Evolutionary conservation across 2,888 invertebrate genomes (phyloP), one percentile per base, ranked within the genome.

Genomic region (Entomobrya proxima): DNA sequence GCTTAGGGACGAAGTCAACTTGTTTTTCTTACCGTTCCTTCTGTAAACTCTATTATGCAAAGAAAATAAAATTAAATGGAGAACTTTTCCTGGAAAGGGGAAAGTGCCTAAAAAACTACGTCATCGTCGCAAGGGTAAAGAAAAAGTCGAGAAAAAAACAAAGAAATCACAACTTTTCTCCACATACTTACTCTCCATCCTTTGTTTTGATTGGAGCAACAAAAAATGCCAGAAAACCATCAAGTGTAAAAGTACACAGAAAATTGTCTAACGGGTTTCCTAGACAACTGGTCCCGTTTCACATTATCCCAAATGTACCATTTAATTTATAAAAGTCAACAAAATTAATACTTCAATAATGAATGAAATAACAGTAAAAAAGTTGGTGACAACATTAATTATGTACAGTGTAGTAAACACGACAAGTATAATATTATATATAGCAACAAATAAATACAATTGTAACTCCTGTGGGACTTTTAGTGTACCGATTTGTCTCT

Each of bases 21-120:
- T 77, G 77, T 77, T 77, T 77, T 77, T 44, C 77, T 55, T 77
- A n/a, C 61, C 44, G 40, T 37, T 40, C 4, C 77, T 44, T 37
- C 61, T 77, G 55, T 61, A 77, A 77, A 77, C 77, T 61, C 61
- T 37, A 77, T 77, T 77, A 77, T 77, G 77, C 77, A 77, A 77
- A 77, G 77, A 61, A 77, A 77, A 77, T 77, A 77, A 61, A 24
- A 27, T 21, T 40, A 77, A 77, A 77, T 61, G 37, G 40, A 55
- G 77, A 76, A 74, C 61, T 61, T 61, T 61, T 32, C 61, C 40
- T 64, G 37, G 27, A 64, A 64, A 5, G 11, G 21, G 21, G 35
- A 77, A 15, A 35, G 40, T 24, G 24, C 21, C 35, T 37, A 18
- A 4, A 6, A 52, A 52, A 35, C 9, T 75, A 21, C 76, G 27